Evolutionary conservation across 2,888 invertebrate species (phyloP).

Genomic region (Eupsilia transversa): DNA sequence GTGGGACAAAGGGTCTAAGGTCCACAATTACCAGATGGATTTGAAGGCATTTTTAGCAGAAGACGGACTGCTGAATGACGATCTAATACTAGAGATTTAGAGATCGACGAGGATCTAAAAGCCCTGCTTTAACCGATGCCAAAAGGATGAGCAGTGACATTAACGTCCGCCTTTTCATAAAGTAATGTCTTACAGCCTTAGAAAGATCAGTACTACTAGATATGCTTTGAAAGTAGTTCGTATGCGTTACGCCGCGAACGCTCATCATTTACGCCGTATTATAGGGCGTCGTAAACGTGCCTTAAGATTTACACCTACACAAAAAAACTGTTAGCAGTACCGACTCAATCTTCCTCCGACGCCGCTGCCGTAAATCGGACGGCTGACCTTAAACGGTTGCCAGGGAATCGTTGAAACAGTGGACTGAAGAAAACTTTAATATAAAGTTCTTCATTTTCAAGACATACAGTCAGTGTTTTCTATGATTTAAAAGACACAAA

Average conservation of each 20-base stretch:
- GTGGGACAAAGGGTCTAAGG: neutral
- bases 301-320: constrained; percentile 88
- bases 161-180: neutral
- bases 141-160: neutral
- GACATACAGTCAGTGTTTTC: neutral
- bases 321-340: constrained; percentile 88
- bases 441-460: neutral
- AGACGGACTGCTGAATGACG: neutral
- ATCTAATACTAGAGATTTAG: too few relatives aligned
- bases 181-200: neutral
- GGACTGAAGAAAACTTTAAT: neutral
- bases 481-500: too few relatives aligned
- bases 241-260: constrained; percentile 64
- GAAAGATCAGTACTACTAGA: neutral
- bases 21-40: neutral
- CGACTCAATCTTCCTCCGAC: constrained; percentile 82
- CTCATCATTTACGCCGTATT: constrained; percentile 65
- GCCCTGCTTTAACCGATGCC: neutral
- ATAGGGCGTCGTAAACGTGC: constrained; percentile 81
- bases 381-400: constrained; percentile 72
- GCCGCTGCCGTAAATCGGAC: constrained; percentile 77
- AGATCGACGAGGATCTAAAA: neutral
- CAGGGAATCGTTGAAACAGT: constrained; percentile 61
- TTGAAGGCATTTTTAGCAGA: neutral
- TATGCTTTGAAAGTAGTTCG: neutral